Base-by-base conservation (phyloP, 2,113 vertebrate species). In the Penelope pileata region DNA sequence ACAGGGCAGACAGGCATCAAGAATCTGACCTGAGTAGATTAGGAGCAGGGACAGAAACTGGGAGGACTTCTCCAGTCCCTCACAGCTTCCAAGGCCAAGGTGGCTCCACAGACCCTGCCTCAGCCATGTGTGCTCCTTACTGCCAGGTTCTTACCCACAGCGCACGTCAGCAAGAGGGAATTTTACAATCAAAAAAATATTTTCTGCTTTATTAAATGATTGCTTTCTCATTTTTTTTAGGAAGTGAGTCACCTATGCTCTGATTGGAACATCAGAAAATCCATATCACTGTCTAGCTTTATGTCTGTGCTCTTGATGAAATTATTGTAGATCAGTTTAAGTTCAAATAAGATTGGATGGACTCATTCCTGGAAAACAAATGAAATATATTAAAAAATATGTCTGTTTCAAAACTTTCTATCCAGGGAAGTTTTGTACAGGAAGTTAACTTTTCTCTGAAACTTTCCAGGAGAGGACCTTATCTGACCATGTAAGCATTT, bases 251-350 rank as follows among this genome's bases (percentile, higher is more conserved):
- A 64, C 48, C 64, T 75, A 1, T 60, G 9, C 16, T 76, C 32
- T 91, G 17, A 70, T 42, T 63, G 13, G 54, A 95, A 84, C 34
- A 83, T 67, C 64, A 90, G 69, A 83, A 97, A 90, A 94, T 88
- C 85, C 59, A 3, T 84, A 78, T 53, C 23, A 5, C 38, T 74
- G 15, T 40, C 48, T 67, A 43, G 59, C 10, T 80, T 85, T 0
- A 0, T 78, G 53, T 50, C 79, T 93, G 36, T 54, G 23, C 51
- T 88, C 43, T 56, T n/a, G 72, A 53, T 72, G 60, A 59, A 74
- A 88, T 63, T 26, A 76, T 3, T 38, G 42, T 45, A 90, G 45
- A 67, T 70, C 58, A 54, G n/a, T 70, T 86, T 63, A 91, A 54
- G 54, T 51, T 74, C 30, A 74, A 94, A 80, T 26, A 62, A 77